Percentiles rank a stretch among this genome's conserved stretches.
These are phyloP conservation scores for Meteorus colon DNA, from an alignment of 2,888 invertebrate genomes.

Conservation along the genomic window DNA sequence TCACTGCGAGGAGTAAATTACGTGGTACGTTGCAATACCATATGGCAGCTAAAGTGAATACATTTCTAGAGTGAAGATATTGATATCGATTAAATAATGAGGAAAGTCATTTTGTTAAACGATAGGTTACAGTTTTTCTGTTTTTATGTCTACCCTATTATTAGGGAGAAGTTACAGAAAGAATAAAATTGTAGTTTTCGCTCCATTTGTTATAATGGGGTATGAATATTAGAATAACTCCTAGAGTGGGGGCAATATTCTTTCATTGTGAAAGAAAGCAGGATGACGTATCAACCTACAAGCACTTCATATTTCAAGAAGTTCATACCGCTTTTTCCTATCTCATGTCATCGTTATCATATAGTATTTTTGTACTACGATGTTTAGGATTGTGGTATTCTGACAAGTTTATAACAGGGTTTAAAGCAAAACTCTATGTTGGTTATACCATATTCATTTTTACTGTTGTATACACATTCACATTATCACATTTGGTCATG, in stretches of 20 bases:
- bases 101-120: background rate
- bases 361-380: constrained; percentile 17
- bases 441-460: constrained; percentile 23
- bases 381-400: constrained; percentile 31
- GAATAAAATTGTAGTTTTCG: background rate
- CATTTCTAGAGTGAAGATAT: background rate
- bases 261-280: background rate
- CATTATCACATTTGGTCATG: constrained; percentile 27
- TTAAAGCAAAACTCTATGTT: constrained; percentile 20
- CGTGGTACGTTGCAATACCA: background rate
- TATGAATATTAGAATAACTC: background rate
- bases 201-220: background rate
- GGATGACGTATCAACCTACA: background rate
- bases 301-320: background rate
- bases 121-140: background rate
- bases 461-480: constrained; percentile 18
- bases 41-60: background rate
- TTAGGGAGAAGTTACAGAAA: background rate
- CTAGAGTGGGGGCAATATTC: background rate
- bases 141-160: background rate
- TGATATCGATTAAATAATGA: background rate
- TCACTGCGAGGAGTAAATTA: background rate
- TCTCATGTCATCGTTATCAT: constrained; percentile 11
- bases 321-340: too few species aligned
- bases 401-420: background rate